These are phyloP conservation scores for Brenthis hecate DNA, from an alignment of 2,888 invertebrate species.

Conservation along the genomic window DNA sequence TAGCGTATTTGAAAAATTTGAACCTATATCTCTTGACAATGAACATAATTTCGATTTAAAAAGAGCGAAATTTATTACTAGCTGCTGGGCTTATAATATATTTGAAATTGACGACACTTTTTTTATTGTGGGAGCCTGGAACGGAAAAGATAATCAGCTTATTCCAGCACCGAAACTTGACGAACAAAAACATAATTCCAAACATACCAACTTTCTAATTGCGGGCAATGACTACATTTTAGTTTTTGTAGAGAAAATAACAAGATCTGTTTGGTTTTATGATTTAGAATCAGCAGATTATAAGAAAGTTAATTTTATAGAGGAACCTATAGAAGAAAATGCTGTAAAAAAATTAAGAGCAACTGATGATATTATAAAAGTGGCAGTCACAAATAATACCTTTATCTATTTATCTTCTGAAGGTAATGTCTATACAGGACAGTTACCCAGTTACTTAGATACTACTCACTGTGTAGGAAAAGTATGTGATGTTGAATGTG, in stretches of 20 bases:
- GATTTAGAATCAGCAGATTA: slow-evolving; percentile 51
- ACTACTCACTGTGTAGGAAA: slow-evolving; percentile 76
- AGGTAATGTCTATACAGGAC: slow-evolving; percentile 76
- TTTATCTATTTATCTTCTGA: slow-evolving; percentile 57
- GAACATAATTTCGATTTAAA: slow-evolving; percentile 42
- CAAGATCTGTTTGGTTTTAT: slow-evolving; percentile 52
- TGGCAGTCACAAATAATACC: slow-evolving; percentile 50
- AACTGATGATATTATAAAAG: slow-evolving; percentile 52
- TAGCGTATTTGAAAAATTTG: slow-evolving; percentile 51
- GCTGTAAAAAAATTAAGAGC: slow-evolving; percentile 48
- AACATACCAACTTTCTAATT: slow-evolving; percentile 43
- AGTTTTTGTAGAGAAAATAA: slow-evolving; percentile 50
- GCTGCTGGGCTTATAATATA: slow-evolving; percentile 73
- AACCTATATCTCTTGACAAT: slow-evolving; percentile 39
- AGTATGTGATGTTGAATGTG: slow-evolving; percentile 86
- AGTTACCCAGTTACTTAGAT: slow-evolving; percentile 84
- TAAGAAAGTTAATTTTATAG: slow-evolving; percentile 53
- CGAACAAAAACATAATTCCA: slow-evolving; percentile 42
- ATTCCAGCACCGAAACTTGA: slow-evolving; percentile 53
- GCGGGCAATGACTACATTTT: slow-evolving; percentile 65
- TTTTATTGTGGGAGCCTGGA: slow-evolving; percentile 62
- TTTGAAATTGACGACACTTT: slow-evolving; percentile 50
- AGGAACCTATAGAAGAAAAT: slow-evolving; percentile 47
- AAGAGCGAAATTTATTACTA: slow-evolving; percentile 48
- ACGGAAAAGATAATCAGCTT: slow-evolving; percentile 52